A percentile compares a stretch with the other conserved stretches of the same genome.
Evolutionary conservation across 2,113 vertebrate species (phyloP).

Genomic region (Nycticebus coucang): DNA sequence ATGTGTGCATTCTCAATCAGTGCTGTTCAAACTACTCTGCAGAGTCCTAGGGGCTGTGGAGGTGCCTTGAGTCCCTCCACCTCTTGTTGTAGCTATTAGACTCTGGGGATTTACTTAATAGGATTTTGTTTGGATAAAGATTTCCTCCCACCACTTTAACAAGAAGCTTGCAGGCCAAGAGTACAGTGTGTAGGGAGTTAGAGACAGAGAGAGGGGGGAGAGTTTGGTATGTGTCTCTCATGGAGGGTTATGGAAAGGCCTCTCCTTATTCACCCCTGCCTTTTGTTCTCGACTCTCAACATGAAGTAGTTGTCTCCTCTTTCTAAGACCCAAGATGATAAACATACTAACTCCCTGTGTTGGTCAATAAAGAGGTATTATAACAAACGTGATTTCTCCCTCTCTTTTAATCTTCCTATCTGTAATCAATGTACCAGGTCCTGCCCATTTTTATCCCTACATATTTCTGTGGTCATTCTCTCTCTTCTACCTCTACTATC

Average conservation of each 20-base stretch:
- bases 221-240: not conserved
- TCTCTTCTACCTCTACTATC: not conserved
- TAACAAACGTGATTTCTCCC: not conserved
- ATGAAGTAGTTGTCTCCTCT: not conserved
- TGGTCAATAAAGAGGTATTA: not conserved
- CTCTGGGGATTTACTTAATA: not conserved
- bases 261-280: not conserved
- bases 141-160: not conserved
- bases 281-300: constrained; percentile 14
- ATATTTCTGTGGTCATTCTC: not conserved
- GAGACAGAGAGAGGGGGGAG: not conserved
- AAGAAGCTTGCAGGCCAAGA: constrained; percentile 14
- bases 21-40: not conserved
- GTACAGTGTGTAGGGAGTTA: not conserved
- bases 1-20: not conserved
- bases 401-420: constrained; percentile 18
- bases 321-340: constrained; percentile 27
- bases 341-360: not conserved
- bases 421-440: not conserved
- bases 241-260: not conserved
- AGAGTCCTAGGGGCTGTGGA: not conserved
- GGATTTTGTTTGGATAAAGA: constrained; percentile 32
- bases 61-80: not conserved
- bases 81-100: not conserved
- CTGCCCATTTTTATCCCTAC: not conserved